Conservation (phyloP, 2,113 vertebrate genomes). For the Clarias magur region DNA sequence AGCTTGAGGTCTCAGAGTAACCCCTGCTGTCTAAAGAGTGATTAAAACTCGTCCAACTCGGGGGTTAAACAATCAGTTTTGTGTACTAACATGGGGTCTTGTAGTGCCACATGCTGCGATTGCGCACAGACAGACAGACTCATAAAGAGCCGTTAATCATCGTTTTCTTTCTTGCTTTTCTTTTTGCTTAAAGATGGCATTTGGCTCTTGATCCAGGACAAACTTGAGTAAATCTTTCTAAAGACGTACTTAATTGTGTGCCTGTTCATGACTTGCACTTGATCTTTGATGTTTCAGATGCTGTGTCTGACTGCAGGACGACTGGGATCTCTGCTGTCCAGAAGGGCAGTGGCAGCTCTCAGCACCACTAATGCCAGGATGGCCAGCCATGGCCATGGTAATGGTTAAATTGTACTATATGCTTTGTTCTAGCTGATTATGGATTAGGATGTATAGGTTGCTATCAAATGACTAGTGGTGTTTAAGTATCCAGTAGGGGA, state of each 20-base stretch:
- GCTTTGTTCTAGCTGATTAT: not conserved
- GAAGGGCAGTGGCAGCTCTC: constrained; percentile 46
- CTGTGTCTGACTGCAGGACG: constrained; percentile 60
- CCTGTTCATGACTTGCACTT: not conserved
- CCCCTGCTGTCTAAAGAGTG: not conserved
- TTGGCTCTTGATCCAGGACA: not conserved
- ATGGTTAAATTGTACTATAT: not conserved
- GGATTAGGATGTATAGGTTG: not conserved
- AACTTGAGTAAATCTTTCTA: not conserved
- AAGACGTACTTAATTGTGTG: not conserved
- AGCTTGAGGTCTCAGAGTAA: not conserved
- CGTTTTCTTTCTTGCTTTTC: too few relatives aligned
- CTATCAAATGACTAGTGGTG: not conserved
- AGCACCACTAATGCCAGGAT: constrained; percentile 56
- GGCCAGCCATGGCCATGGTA: constrained; percentile 63
- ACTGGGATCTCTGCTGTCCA: constrained; percentile 58
- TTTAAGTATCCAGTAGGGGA: not conserved
- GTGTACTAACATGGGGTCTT: not conserved
- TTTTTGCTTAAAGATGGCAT: not conserved
- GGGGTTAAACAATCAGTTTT: not conserved
- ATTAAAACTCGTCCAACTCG: not conserved
- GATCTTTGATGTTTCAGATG: constrained; percentile 64
- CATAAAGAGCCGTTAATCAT: not conserved
- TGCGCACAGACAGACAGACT: not conserved
- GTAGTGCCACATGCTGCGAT: not conserved